Conservation (phyloP, 2,113 vertebrate species). For the Smithornis capensis region DNA sequence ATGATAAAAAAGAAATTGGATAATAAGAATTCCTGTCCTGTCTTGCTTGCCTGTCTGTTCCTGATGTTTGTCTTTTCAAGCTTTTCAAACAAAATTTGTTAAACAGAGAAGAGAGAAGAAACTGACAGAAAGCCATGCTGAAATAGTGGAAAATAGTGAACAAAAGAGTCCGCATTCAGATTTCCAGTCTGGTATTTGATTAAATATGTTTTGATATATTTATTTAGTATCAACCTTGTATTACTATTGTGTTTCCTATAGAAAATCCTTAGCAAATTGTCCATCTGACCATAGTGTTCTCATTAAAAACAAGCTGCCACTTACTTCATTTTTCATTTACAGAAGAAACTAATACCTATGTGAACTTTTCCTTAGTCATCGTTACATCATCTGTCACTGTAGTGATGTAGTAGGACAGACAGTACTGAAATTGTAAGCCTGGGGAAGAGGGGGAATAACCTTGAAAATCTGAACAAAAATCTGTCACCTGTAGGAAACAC, state of each 20-base stretch:
- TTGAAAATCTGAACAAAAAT: not conserved
- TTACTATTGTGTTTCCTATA: not conserved
- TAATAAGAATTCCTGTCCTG: not conserved
- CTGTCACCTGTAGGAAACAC: not conserved
- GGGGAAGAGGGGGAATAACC: not conserved
- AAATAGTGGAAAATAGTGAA: conserved; percentile 37
- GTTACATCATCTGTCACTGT: not conserved
- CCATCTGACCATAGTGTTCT: not conserved
- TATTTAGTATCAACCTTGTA: not conserved
- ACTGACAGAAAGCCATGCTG: not conserved
- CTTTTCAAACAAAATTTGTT: conserved; percentile 72
- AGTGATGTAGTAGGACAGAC: not conserved
- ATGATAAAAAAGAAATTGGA: not conserved
- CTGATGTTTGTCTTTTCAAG: conserved; percentile 50
- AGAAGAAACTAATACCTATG: not conserved
- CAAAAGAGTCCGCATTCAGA: conserved; percentile 37
- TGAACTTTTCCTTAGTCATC: not conserved
- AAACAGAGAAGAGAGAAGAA: conserved; percentile 72
- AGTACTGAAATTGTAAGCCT: not conserved
- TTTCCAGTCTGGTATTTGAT: conserved; percentile 58
- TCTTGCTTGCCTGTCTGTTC: conserved; percentile 8
- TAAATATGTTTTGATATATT: not conserved
- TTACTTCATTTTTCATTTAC: conserved; percentile 6
- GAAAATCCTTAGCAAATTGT: not conserved
- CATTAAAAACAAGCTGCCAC: conserved; percentile 1